These are phyloP conservation scores for Drosophila setifemur DNA, from an alignment of 1,140 invertebrate species.

Conservation along the genomic window DNA sequence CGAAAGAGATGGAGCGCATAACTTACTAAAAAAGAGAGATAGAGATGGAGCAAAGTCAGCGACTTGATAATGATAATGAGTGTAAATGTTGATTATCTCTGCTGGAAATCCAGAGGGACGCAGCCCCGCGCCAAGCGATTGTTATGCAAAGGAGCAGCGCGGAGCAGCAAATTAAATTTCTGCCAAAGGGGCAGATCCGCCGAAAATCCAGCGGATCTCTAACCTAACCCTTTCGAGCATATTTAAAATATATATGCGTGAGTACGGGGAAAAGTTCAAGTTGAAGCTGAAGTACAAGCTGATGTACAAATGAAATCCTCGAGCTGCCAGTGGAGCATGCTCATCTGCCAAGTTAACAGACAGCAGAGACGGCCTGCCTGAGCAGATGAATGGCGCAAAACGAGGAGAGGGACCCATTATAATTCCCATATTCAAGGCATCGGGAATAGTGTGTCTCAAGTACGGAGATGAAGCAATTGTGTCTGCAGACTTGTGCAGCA, in stretches of 20 bases:
- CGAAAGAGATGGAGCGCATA: not conserved
- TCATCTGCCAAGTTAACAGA: slow-evolving; percentile 41
- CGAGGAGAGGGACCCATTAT: not conserved
- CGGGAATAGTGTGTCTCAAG: slow-evolving; percentile 32
- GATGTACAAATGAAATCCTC: slow-evolving; percentile 22
- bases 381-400: not conserved
- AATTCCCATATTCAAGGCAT: slow-evolving; percentile 21
- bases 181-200: slow-evolving; percentile 41
- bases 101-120: slow-evolving; percentile 12
- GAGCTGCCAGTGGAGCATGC: slow-evolving; percentile 11
- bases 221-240: slow-evolving; percentile 11
- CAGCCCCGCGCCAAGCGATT: slow-evolving; percentile 44
- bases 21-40: not conserved
- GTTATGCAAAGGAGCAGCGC: slow-evolving; percentile 64
- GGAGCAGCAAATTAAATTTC: slow-evolving; percentile 43
- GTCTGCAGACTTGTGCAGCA: not conserved
- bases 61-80: slow-evolving; percentile 74
- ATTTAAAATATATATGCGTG: slow-evolving; percentile 40
- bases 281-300: not conserved
- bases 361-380: not conserved
- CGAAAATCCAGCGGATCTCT: not conserved
- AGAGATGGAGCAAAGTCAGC: slow-evolving; percentile 18
- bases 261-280: slow-evolving; percentile 1
- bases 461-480: not conserved
- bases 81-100: slow-evolving; percentile 47